Evolutionary conservation across 2,113 vertebrate species (phyloP).

Genomic region (Proteles cristata): DNA sequence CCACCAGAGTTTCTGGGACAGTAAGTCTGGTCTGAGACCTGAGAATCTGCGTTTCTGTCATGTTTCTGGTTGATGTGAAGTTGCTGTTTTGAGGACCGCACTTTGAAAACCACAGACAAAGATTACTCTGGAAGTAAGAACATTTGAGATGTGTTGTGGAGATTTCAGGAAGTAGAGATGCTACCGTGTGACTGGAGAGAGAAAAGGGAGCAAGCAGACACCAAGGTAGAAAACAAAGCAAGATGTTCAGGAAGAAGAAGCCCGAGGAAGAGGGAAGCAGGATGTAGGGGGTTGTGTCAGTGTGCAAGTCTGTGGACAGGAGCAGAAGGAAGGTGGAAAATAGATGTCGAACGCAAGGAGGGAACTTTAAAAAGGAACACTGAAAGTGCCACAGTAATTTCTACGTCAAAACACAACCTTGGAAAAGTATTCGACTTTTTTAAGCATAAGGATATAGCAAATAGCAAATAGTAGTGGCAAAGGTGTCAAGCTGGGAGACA

Average conservation of each 20-base stretch:
- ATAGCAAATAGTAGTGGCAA: background rate
- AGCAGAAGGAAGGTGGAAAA: background rate
- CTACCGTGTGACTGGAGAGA: background rate
- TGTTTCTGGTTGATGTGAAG: background rate
- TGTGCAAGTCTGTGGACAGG: accelerated
- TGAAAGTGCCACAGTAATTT: background rate
- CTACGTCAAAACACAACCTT: background rate
- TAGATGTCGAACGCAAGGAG: background rate
- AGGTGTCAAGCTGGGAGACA: background rate
- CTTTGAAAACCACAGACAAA: background rate
- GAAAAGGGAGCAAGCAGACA: background rate
- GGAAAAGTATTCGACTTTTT: background rate
- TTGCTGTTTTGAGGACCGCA: background rate
- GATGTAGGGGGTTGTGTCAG: accelerated
- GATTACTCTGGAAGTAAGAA: background rate
- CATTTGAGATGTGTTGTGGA: background rate
- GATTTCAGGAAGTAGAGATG: background rate
- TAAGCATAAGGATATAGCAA: background rate
- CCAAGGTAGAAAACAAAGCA: background rate
- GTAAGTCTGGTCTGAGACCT: background rate
- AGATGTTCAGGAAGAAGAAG: background rate
- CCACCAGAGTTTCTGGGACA: background rate
- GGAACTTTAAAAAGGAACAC: background rate
- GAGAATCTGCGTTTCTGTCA: background rate
- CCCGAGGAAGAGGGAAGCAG: background rate